Conservation (phyloP, 2,888 invertebrate species). For the Iselma pallidipennis region DNA sequence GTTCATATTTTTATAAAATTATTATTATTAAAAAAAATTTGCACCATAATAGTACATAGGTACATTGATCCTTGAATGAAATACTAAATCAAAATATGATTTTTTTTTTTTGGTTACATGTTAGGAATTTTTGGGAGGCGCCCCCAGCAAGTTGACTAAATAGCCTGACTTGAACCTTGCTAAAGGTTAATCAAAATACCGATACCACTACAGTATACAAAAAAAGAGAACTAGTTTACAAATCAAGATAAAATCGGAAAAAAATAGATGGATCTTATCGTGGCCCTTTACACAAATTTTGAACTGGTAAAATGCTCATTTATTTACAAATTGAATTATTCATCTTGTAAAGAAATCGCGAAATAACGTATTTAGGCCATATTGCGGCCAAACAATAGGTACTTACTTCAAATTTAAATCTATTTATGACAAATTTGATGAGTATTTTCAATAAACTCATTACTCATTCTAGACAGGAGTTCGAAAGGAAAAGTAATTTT, state of each 20-base stretch:
- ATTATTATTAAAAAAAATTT: not conserved
- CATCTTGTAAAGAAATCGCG: not conserved
- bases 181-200: conserved; percentile 6
- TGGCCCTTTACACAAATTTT: not conserved
- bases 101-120: not conserved
- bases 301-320: not conserved
- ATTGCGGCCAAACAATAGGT: not conserved
- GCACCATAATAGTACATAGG: not conserved
- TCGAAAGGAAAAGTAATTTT: conserved; percentile 6
- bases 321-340: not conserved
- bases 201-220: not conserved
- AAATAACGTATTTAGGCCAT: not conserved
- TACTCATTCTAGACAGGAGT: not conserved
- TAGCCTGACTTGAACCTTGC: conserved; percentile 2
- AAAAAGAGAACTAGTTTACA: conserved; percentile 1
- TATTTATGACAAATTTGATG: not conserved
- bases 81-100: not conserved
- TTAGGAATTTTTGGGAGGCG: conserved; percentile 6
- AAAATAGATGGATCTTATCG: not conserved
- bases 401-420: not conserved
- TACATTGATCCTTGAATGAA: not conserved
- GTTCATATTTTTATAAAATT: not conserved
- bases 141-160: not conserved
- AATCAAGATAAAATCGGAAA: not conserved
- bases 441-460: not conserved